A percentile compares a stretch with the other conserved stretches of the same genome.
Conservation (phyloP, 2,797 vertebrate species). For the Chaetophractus vellerosus region DNA sequence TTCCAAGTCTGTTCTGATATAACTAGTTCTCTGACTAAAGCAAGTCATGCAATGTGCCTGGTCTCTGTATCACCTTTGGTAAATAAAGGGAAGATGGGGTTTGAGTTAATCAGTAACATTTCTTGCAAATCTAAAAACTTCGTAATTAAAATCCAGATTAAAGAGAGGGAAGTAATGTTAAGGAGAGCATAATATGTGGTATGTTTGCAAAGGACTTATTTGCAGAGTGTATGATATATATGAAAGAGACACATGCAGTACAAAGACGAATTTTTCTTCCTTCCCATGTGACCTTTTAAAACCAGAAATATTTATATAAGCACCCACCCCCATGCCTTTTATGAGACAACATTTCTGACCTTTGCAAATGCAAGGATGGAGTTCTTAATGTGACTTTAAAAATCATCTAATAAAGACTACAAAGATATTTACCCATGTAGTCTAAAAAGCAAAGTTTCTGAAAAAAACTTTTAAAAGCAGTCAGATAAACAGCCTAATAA, state of each 20-base stretch:
- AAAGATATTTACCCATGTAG: slow-evolving; percentile 73
- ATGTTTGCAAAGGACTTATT: not conserved
- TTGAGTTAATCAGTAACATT: not conserved
- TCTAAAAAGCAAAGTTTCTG: slow-evolving; percentile 62
- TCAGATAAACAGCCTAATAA: slow-evolving; percentile 77
- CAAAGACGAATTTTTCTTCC: slow-evolving; percentile 43
- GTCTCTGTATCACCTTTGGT: not conserved
- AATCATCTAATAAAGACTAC: slow-evolving; percentile 80
- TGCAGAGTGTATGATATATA: not conserved
- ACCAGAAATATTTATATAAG: slow-evolving; percentile 75
- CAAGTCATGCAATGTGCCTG: not conserved
- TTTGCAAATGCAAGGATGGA: slow-evolving; percentile 73
- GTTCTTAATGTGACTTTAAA: slow-evolving; percentile 77
- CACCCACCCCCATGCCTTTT: not conserved
- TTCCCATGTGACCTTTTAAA: slow-evolving; percentile 80
- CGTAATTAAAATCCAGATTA: slow-evolving; percentile 34
- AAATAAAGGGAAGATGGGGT: not conserved
- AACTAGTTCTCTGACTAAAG: not conserved
- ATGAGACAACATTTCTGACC: slow-evolving; percentile 76
- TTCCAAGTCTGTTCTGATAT: not conserved
- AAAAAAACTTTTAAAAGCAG: slow-evolving; percentile 77
- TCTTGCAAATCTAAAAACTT: slow-evolving; percentile 13
- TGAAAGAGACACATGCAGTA: not conserved
- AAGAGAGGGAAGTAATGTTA: not conserved
- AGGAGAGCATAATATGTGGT: not conserved